These are phyloP conservation scores for Mycteria americana DNA, from an alignment of 2,797 vertebrate species.

Conservation along the genomic window DNA sequence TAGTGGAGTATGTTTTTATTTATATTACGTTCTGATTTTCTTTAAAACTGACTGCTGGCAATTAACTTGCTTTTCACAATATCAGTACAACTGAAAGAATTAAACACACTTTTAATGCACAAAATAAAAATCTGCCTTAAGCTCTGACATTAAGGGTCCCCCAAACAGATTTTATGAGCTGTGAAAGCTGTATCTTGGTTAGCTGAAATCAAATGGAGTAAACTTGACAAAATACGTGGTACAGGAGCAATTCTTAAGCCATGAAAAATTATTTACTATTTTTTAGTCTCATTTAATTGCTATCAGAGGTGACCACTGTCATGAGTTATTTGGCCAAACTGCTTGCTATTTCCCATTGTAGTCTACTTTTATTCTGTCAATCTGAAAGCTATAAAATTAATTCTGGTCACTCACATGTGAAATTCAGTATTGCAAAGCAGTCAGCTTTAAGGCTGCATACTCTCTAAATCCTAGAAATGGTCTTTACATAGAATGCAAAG, in stretches of 20 bases:
- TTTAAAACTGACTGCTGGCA: neutral
- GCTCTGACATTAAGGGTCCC: neutral
- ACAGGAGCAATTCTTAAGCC: neutral
- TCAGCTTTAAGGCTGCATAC: neutral
- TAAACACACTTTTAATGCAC: neutral
- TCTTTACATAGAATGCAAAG: neutral
- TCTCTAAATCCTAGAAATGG: neutral
- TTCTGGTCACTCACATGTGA: neutral
- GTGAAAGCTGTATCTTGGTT: neutral
- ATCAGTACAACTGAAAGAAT: neutral
- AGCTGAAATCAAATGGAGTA: neutral
- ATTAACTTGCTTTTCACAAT: neutral
- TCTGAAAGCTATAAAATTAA: neutral
- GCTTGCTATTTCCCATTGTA: neutral
- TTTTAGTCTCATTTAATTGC: neutral
- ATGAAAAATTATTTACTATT: neutral
- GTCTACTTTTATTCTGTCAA: neutral
- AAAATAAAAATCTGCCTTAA: neutral
- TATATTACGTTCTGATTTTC: neutral
- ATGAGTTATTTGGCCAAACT: neutral
- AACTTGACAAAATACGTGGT: neutral
- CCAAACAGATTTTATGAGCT: neutral
- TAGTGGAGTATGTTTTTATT: neutral
- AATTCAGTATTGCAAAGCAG: neutral
- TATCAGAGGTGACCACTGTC: neutral